A percentile compares a stretch with the other conserved stretches of the same genome.
Evolutionary conservation across 2,113 vertebrate genomes (phyloP).

Genomic region (Athene cunicularia): DNA sequence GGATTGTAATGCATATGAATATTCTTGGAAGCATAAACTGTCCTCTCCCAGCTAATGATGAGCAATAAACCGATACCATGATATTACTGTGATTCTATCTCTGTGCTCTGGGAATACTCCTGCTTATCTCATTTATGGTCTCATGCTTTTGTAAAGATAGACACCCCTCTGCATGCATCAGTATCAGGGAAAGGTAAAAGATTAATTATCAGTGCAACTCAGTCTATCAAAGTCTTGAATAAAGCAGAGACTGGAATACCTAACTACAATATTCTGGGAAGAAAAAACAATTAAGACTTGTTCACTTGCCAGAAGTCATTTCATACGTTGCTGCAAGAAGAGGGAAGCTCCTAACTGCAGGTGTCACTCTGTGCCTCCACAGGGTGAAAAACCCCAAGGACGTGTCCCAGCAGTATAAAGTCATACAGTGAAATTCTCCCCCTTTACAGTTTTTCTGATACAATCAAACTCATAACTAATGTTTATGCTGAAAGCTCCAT

Average conservation of each 20-base stretch:
- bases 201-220: background rate
- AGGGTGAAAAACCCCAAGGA: background rate
- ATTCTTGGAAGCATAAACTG: background rate
- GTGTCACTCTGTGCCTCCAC: background rate
- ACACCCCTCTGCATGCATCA: background rate
- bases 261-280: background rate
- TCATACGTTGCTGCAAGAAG: background rate
- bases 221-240: background rate
- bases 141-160: background rate
- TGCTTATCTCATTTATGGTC: background rate
- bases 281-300: background rate
- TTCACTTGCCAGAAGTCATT: background rate
- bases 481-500: background rate
- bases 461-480: background rate
- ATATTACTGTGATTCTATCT: background rate
- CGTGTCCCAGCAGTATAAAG: background rate
- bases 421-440: background rate
- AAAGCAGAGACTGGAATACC: background rate
- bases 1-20: background rate
- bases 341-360: background rate
- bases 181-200: background rate
- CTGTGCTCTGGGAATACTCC: fast-evolving
- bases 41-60: background rate
- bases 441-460: background rate
- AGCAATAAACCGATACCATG: background rate